phyloP scores from a whole-genome alignment of 2,888 invertebrate genomes.

The Tenthredo scrophulariae region DNA sequence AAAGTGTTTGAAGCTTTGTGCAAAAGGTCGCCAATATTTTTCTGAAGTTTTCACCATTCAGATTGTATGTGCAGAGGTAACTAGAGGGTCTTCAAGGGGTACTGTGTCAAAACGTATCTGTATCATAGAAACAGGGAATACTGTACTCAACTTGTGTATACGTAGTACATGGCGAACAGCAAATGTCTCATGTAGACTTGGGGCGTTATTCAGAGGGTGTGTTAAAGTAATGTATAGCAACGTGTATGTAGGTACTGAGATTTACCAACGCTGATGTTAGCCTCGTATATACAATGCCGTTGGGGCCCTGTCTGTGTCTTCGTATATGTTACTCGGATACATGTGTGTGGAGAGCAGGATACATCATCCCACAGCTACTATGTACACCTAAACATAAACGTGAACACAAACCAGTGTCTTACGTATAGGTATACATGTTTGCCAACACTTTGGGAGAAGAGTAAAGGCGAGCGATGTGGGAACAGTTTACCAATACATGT shows the following conservation, averaged over 20 bases:
- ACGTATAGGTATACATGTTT: background rate
- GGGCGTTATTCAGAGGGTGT: background rate
- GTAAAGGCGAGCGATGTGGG: conserved; percentile 33
- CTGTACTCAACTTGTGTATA: background rate
- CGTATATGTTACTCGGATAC: background rate
- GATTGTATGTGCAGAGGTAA: background rate
- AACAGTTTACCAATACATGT: conserved; percentile 41
- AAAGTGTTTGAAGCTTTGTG: too few species aligned
- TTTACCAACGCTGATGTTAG: background rate
- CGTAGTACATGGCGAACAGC: background rate
- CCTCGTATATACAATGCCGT: conserved; percentile 11
- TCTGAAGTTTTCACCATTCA: too few species aligned
- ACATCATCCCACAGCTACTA: conserved; percentile 22
- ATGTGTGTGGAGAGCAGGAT: conserved; percentile 23
- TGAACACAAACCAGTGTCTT: conserved; percentile 28
- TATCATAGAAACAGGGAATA: background rate
- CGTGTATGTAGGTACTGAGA: conserved; percentile 17
- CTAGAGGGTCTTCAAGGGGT: background rate
- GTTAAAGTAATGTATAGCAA: conserved; percentile 12
- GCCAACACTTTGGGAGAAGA: conserved; percentile 15
- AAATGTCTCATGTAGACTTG: background rate
- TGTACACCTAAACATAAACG: background rate
- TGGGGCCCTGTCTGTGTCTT: background rate
- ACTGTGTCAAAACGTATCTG: conserved; percentile 1
- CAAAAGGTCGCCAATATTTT: too few species aligned